Conservation (phyloP, 2,888 invertebrate species). For the Melanchra persicariae region DNA sequence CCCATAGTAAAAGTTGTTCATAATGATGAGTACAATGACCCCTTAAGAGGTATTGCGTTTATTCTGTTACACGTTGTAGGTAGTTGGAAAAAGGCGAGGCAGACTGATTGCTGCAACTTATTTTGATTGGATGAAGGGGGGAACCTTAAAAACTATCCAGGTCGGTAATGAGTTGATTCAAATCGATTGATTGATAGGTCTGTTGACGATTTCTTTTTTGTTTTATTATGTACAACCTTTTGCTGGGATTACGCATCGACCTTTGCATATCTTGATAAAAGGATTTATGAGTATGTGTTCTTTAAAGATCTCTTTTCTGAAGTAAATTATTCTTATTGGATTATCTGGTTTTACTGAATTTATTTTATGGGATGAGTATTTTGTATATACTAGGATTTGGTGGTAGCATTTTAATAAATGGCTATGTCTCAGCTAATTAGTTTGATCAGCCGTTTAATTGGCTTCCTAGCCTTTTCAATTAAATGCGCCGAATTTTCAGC, state of each 20-base stretch:
- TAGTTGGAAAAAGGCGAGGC: not conserved
- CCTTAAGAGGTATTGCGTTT: too few species aligned
- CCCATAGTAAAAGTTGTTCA: too few species aligned
- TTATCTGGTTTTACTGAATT: not conserved
- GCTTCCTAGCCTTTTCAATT: too few species aligned
- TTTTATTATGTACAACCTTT: slow-evolving; percentile 13
- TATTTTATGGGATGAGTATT: not conserved
- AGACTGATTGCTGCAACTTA: not conserved
- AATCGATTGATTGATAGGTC: not conserved
- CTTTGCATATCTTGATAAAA: slow-evolving; percentile 28
- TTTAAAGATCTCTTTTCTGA: not conserved
- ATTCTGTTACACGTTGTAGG: too few species aligned
- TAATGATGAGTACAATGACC: too few species aligned
- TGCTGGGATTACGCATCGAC: not conserved
- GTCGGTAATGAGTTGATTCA: not conserved
- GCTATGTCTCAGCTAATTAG: too few species aligned
- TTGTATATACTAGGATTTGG: not conserved
- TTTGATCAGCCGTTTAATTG: too few species aligned
- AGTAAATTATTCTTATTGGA: slow-evolving; percentile 4
- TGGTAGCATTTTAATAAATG: too few species aligned
- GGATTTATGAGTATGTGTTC: slow-evolving; percentile 8
- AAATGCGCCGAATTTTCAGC: too few species aligned
- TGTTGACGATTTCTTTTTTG: not conserved
- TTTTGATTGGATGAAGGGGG: not conserved
- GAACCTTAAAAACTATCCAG: not conserved